phyloP scores from a whole-genome alignment of 2,888 invertebrate genomes.

The Cabera pusaria region DNA sequence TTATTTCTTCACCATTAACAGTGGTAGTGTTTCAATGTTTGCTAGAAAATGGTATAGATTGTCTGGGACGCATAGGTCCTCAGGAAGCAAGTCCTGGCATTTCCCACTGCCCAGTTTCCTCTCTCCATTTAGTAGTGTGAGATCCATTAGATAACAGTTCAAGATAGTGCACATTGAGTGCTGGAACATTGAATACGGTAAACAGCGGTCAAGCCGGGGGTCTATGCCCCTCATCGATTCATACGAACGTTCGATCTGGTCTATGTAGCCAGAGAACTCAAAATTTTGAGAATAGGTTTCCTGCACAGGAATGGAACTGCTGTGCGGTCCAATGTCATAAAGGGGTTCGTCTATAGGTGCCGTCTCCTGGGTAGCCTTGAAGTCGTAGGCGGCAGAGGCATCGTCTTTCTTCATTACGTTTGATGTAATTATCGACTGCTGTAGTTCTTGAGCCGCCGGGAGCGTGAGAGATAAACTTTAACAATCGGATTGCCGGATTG shows the following conservation, averaged over 20 bases:
- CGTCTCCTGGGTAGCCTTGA: slow-evolving; percentile 27
- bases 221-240: slow-evolving; percentile 32
- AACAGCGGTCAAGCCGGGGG: slow-evolving; percentile 26
- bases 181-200: slow-evolving; percentile 36
- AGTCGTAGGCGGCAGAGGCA: slow-evolving; percentile 24
- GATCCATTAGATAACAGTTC: slow-evolving; percentile 28
- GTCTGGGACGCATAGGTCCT: slow-evolving; percentile 26
- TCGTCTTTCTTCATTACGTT: slow-evolving; percentile 25
- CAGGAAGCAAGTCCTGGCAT: slow-evolving; percentile 31
- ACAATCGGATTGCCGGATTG: too few relatives aligned
- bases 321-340: slow-evolving; percentile 37
- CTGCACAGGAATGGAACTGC: slow-evolving; percentile 31
- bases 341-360: slow-evolving; percentile 35
- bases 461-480: too few relatives aligned
- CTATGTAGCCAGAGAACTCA: slow-evolving; percentile 31
- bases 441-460: too few relatives aligned
- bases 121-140: slow-evolving; percentile 28
- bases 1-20: slow-evolving; percentile 25
- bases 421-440: too few relatives aligned
- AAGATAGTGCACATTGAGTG: slow-evolving; percentile 32
- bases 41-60: slow-evolving; percentile 28
- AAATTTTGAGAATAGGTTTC: slow-evolving; percentile 33
- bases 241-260: slow-evolving; percentile 33
- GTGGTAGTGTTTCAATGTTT: slow-evolving; percentile 28
- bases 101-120: slow-evolving; percentile 16